Evolutionary conservation across 2,113 vertebrate species (phyloP), one percentile per base, ranked within the genome.

Genomic region (Nothobranchius kuhntae): DNA sequence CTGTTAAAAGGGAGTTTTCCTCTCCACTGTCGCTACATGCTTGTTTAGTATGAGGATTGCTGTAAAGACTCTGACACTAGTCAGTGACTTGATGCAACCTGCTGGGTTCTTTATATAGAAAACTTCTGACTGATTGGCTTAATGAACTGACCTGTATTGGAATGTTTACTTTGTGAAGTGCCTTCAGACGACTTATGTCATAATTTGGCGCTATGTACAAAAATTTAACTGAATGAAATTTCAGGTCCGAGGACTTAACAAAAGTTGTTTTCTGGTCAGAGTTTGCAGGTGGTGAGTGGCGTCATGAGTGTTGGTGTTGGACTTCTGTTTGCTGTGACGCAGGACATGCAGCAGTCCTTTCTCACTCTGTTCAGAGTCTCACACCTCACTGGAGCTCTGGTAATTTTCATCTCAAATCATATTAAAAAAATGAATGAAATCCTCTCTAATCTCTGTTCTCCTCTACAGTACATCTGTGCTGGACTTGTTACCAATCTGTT

Each of bases 281-380:
- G 82, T 65, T 35, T 91, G 71, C 93, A 92, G 86, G 51, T 89
- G 9, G 13, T 77, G 60, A 86, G 86, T 2, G 92, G 92, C 7
- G 5, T 92, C 55, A 13, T 91, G 61, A 91, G 86, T 15, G 30
- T 93, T 0, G 89, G 76, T 45, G 35, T 93, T 7, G 92, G 92
- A 15, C 30, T 92, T 14, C 2, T 89, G 3, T 88, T 90, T 13
- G 87, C 88, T 6, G 38, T 24, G 3, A 86, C 77, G 1, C 70
- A 80, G 24, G 0, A 36, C 0, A 85, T 90, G 1, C 0, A 0
- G 0, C 0, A 45, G 0, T 69, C 73, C 0, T 24, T 91, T 1
- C 61, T 86, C 55, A 77, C 61, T n/a, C 2, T 92, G 68, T 88
- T 92, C 76, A 87, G 93, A 83, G 73, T 93, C 12, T 81, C 92